A percentile compares a stretch with the other conserved stretches of the same genome.
These are phyloP conservation scores for Pelodytes ibericus DNA, from an alignment of 2,797 vertebrate genomes.

Conservation along the genomic window DNA sequence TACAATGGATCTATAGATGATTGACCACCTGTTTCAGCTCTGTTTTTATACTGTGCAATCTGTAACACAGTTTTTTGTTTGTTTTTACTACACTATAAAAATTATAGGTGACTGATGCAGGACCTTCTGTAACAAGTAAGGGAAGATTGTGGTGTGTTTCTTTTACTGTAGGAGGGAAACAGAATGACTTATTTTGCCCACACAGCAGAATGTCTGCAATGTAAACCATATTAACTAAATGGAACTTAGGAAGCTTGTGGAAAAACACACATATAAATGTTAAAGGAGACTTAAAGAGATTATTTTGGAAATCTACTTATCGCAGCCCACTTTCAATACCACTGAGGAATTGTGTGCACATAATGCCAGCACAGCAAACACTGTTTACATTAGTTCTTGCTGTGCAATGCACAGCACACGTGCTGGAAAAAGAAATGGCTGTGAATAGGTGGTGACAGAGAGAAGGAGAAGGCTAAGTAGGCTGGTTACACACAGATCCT, in stretches of 20 bases:
- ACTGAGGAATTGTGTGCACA: slow-evolving; percentile 14
- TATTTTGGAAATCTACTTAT: slow-evolving; percentile 34
- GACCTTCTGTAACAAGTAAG: slow-evolving; percentile 29
- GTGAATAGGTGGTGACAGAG: slow-evolving; percentile 1
- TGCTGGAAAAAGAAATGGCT: slow-evolving; percentile 2
- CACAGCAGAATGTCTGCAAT: slow-evolving; percentile 34
- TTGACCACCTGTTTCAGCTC: slow-evolving; percentile 46
- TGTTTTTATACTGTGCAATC: slow-evolving; percentile 40
- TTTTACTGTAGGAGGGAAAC: slow-evolving; percentile 42
- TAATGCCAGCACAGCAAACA: neutral
- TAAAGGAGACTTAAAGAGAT: slow-evolving; percentile 20
- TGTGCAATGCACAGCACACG: neutral
- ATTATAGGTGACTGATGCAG: slow-evolving; percentile 43
- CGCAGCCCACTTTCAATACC: slow-evolving; percentile 11
- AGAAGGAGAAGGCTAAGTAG: neutral
- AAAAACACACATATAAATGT: slow-evolving; percentile 34
- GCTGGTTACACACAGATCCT: neutral
- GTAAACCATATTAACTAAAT: slow-evolving; percentile 33
- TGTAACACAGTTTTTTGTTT: slow-evolving; percentile 8
- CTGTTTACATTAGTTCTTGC: slow-evolving; percentile 15
- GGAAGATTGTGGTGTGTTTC: slow-evolving; percentile 22
- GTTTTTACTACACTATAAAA: slow-evolving; percentile 30
- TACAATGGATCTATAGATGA: slow-evolving; percentile 32
- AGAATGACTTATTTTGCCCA: slow-evolving; percentile 33
- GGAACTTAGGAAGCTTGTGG: slow-evolving; percentile 5